phyloP scores from a whole-genome alignment of 1,140 invertebrate genomes.

The Drosophila oshimai region DNA sequence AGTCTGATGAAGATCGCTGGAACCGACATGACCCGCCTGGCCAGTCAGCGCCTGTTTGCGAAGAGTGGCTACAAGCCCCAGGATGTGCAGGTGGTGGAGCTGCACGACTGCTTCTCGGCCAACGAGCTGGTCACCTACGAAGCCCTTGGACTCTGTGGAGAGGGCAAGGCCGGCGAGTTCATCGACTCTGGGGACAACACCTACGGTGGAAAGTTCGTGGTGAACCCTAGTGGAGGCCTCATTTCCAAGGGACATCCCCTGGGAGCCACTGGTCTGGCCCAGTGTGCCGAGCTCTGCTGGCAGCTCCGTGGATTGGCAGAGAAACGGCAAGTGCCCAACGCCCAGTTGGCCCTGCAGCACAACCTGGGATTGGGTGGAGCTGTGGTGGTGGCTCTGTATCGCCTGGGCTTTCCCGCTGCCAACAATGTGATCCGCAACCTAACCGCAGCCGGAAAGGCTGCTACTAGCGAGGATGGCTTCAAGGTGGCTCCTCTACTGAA shows the following conservation, averaged over 20 bases:
- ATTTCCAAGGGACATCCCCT: constrained; percentile 99
- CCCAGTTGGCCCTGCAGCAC: constrained; percentile 95
- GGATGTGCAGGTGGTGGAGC: constrained; percentile 97
- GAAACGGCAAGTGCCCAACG: constrained; percentile 93
- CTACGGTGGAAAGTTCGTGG: constrained; percentile 97
- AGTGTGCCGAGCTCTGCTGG: constrained; percentile 97
- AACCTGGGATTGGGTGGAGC: constrained; percentile 98
- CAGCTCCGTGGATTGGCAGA: constrained; percentile 95
- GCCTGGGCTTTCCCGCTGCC: constrained; percentile 88
- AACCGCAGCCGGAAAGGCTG: constrained; percentile 80
- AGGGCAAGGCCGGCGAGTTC: constrained; percentile 95
- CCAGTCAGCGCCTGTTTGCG: constrained; percentile 91
- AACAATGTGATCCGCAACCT: constrained; percentile 58
- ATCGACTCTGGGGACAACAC: constrained; percentile 98
- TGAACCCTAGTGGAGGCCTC: constrained; percentile 98
- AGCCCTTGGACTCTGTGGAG: constrained; percentile 94
- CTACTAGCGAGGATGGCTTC: constrained; percentile 73
- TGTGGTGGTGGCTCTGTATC: constrained; percentile 95
- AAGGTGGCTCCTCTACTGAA: constrained; percentile 88
- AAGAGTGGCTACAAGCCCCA: constrained; percentile 89
- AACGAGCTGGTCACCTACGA: constrained; percentile 99
- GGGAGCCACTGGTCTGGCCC: constrained; percentile 98
- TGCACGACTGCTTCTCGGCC: constrained; percentile 99
- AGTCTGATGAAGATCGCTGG: constrained; percentile 96
- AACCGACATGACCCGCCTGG: constrained; percentile 96